A percentile compares a stretch with the other conserved stretches of the same genome.
These are phyloP conservation scores for Chymomyza procnemis DNA, from an alignment of 2,888 invertebrate genomes.

Conservation along the genomic window DNA sequence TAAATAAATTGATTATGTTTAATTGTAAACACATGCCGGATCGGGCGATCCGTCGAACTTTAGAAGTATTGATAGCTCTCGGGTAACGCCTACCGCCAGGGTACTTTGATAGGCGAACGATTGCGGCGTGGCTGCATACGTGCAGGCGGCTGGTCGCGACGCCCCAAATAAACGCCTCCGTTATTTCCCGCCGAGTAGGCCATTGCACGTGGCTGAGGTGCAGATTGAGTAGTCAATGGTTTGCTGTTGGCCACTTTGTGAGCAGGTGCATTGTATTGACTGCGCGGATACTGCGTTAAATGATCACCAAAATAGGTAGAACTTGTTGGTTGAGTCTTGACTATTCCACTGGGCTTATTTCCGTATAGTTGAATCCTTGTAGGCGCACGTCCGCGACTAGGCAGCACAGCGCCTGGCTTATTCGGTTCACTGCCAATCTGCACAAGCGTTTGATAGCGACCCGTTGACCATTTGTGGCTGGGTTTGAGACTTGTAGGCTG, in stretches of 20 bases:
- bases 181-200: constrained; percentile 14
- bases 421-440: constrained; percentile 68
- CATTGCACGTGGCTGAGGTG: constrained; percentile 34
- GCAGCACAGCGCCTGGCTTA: constrained; percentile 15
- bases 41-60: constrained; percentile 18
- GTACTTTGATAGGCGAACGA: constrained; percentile 77
- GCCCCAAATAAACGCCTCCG: constrained; percentile 60
- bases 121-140: constrained; percentile 69
- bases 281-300: constrained; percentile 6
- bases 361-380: constrained; percentile 69
- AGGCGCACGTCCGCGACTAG: constrained; percentile 54
- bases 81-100: constrained; percentile 73
- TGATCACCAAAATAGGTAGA: constrained; percentile 66
- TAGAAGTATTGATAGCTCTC: background rate
- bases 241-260: background rate
- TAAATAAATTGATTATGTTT: constrained; percentile 2
- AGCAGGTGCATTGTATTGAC: constrained; percentile 4
- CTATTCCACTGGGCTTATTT: constrained; percentile 27
- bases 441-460: constrained; percentile 75
- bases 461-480: constrained; percentile 39
- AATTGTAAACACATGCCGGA: constrained; percentile 20
- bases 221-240: background rate
- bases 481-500: background rate
- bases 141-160: constrained; percentile 53
- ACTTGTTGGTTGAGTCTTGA: background rate